These are phyloP conservation scores for Agonum fuliginosum DNA, from an alignment of 2,888 invertebrate species.

Conservation along the genomic window DNA sequence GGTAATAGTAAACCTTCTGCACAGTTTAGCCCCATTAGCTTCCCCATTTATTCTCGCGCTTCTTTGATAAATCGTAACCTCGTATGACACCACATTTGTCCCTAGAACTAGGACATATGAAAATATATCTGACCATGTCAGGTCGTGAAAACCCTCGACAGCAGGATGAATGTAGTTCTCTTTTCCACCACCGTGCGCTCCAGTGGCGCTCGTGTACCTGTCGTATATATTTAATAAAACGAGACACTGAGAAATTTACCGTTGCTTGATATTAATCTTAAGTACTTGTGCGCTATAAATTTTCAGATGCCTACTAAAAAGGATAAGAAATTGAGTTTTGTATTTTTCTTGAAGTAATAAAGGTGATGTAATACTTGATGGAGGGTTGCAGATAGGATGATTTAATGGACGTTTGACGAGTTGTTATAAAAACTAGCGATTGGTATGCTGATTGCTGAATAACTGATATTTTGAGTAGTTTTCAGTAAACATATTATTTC, in stretches of 20 bases:
- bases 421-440: too few species aligned
- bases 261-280: constrained; percentile 46
- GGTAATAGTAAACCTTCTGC: too few species aligned
- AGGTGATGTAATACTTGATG: too few species aligned
- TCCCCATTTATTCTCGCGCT: not conserved
- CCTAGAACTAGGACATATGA: constrained; percentile 17
- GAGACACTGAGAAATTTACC: constrained; percentile 34
- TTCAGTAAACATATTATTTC: too few species aligned
- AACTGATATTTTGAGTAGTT: too few species aligned
- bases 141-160: constrained; percentile 26
- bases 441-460: too few species aligned
- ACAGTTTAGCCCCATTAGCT: too few species aligned
- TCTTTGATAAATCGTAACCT: not conserved
- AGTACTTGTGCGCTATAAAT: constrained; percentile 23
- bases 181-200: not conserved
- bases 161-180: constrained; percentile 46
- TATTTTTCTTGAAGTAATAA: too few species aligned
- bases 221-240: constrained; percentile 51
- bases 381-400: too few species aligned
- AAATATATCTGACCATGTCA: constrained; percentile 24
- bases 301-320: not conserved
- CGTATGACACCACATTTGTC: not conserved
- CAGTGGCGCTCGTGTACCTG: constrained; percentile 39
- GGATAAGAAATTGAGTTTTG: too few species aligned
- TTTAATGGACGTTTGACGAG: too few species aligned